phyloP scores from a whole-genome alignment of 2,113 vertebrate genomes.

The Pardalotus punctatus region DNA sequence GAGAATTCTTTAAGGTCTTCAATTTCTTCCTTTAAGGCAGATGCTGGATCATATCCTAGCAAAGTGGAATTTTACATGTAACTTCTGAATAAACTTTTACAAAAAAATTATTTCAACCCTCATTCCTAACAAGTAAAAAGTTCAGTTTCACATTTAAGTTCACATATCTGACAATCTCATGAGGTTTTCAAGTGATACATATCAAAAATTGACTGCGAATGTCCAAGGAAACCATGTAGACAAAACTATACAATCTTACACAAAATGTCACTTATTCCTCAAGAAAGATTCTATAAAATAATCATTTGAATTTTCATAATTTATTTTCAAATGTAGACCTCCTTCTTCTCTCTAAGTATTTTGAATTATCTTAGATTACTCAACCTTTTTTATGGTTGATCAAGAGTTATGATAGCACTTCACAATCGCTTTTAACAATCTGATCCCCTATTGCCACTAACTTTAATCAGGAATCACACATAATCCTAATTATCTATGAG shows the following conservation, averaged over 20 bases:
- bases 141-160: background rate
- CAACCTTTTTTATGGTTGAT: background rate
- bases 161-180: background rate
- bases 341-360: background rate
- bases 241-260: background rate
- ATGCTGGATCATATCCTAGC: background rate
- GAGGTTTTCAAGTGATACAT: fast-evolving
- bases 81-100: background rate
- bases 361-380: background rate
- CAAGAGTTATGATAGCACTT: background rate
- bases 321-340: background rate
- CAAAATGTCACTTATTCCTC: background rate
- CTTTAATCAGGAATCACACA: background rate
- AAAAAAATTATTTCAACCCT: background rate
- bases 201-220: background rate
- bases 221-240: background rate
- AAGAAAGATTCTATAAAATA: background rate
- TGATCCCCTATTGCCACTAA: background rate
- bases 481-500: background rate
- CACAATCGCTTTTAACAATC: background rate
- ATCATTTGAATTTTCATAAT: background rate
- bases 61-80: background rate
- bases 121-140: background rate
- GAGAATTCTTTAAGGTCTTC: too few species aligned
- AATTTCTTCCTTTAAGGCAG: background rate